Conservation (phyloP, 37 sponge, comb jelly and placozoan species). For the Corticium candelabrum region DNA sequence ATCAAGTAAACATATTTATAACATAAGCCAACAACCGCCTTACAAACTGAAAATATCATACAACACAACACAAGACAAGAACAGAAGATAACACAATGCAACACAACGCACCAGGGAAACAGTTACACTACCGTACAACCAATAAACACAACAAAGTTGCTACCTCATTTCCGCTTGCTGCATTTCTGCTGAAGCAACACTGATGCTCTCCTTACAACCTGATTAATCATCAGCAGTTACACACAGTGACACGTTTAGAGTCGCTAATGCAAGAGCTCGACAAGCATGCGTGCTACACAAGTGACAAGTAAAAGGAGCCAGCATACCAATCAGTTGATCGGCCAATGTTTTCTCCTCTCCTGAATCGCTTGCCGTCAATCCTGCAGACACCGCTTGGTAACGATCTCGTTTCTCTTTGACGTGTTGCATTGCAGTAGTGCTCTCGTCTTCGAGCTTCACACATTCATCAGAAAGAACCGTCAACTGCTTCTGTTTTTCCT, state of each 20-base stretch:
- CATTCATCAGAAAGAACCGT: constrained; percentile 24
- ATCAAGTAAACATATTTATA: no score
- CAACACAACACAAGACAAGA: background rate
- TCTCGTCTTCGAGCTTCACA: constrained; percentile 27
- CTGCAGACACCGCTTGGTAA: constrained; percentile 84
- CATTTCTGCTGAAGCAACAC: constrained; percentile 46
- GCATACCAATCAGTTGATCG: constrained; percentile 71
- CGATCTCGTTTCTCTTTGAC: constrained; percentile 19
- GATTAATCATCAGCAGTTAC: no score
- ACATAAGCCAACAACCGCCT: no score
- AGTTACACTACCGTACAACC: background rate
- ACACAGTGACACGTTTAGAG: no score
- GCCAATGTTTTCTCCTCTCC: constrained; percentile 73
- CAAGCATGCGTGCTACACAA: background rate
- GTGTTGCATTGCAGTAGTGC: constrained; percentile 34
- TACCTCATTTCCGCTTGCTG: constrained; percentile 87
- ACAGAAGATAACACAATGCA: background rate
- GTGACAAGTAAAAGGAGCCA: background rate
- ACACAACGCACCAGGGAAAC: background rate
- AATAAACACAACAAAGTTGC: background rate
- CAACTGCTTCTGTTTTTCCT: constrained; percentile 28
- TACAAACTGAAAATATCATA: no score
- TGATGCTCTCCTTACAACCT: constrained; percentile 64
- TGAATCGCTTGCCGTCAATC: constrained; percentile 55
- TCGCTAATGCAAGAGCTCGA: background rate